Evolutionary conservation across 2,888 invertebrate genomes (phyloP), one percentile per base, ranked within the genome.

Genomic region (Linnaemya vulpina): DNA sequence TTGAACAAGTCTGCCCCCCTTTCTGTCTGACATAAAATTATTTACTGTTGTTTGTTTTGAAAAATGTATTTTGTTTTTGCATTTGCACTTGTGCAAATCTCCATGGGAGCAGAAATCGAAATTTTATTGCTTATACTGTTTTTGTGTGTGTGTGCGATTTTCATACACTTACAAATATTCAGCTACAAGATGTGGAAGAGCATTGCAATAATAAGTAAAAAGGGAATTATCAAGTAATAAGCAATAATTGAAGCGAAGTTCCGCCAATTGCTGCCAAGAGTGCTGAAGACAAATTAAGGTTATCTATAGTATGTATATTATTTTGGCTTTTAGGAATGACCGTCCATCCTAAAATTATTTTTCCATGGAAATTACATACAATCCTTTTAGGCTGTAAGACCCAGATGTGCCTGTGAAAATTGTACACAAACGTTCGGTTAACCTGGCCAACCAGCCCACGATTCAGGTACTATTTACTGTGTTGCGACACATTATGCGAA

Each of bases 161-260:
- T 65, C 11, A 40, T 30, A 25, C 46, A 13, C 15, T 30, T 25
- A n/a, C n/a, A n/a, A n/a, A n/a, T n/a, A n/a, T n/a, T n/a, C n/a
- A n/a, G n/a, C n/a, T n/a, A 30, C 20, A 60, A 70, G 67, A 60
- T 35, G 58, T 22, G 60, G 43, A 62, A 74, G 20, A 68, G 17
- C 49, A 70, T 55, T 17, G 20, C 15, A 46, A 5, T 0, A 10
- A 25, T 10, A 7, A 17, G 43, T 68, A 17, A 43, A 35, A 30
- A 35, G 38, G 71, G 74, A 79, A 55, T 76, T 67, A 71, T 67
- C 35, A 67, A 80, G 71, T 51, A 73, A 84, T 76, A 84, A 62
- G 53, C 43, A 80, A 43, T 84, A 80, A 76, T 67, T 84, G 79
- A 79, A 75, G 71, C 76, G 76, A 53, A 79, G 75, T 84, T 84